A percentile compares a stretch with the other conserved stretches of the same genome.
These are phyloP conservation scores for Todiramphus chloris DNA, from an alignment of 2,113 vertebrate genomes.

Conservation along the genomic window DNA sequence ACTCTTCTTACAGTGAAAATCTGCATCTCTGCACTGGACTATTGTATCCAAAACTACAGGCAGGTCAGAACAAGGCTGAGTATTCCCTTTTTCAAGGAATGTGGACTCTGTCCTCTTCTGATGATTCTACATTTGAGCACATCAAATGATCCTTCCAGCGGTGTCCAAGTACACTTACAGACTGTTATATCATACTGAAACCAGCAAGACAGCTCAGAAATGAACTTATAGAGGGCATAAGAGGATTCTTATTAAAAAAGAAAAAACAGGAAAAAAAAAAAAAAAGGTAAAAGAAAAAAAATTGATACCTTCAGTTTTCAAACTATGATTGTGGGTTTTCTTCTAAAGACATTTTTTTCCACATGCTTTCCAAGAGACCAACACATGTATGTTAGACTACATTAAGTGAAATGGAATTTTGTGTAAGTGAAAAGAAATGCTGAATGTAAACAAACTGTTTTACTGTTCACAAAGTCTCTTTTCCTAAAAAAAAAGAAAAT, in stretches of 20 bases:
- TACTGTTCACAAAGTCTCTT: conserved; percentile 87
- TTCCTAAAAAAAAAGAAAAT: conserved; percentile 72
- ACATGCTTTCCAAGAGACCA: conserved; percentile 73
- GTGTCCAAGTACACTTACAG: conserved; percentile 76
- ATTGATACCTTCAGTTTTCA: conserved; percentile 71
- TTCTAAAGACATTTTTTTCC: conserved; percentile 74
- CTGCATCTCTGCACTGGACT: conserved; percentile 73
- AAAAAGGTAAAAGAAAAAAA: conserved; percentile 37
- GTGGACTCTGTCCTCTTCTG: conserved; percentile 71
- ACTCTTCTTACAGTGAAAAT: conserved; percentile 73
- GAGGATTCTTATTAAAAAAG: conserved; percentile 68
- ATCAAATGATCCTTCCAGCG: conserved; percentile 81
- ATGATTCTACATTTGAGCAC: conserved; percentile 85
- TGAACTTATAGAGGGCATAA: conserved; percentile 69
- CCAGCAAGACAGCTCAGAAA: conserved; percentile 91
- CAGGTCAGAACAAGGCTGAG: conserved; percentile 63
- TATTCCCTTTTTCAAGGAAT: conserved; percentile 70
- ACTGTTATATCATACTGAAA: conserved; percentile 90
- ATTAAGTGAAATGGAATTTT: conserved; percentile 72
- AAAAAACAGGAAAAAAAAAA: not conserved
- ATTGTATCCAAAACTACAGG: conserved; percentile 67
- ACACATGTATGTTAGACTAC: conserved; percentile 66
- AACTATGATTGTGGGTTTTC: conserved; percentile 70
- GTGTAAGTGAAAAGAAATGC: conserved; percentile 73
- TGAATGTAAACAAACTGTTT: conserved; percentile 86